Evolutionary conservation across 2,113 vertebrate genomes (phyloP).

Genomic region (Nansenia antarctica): DNA sequence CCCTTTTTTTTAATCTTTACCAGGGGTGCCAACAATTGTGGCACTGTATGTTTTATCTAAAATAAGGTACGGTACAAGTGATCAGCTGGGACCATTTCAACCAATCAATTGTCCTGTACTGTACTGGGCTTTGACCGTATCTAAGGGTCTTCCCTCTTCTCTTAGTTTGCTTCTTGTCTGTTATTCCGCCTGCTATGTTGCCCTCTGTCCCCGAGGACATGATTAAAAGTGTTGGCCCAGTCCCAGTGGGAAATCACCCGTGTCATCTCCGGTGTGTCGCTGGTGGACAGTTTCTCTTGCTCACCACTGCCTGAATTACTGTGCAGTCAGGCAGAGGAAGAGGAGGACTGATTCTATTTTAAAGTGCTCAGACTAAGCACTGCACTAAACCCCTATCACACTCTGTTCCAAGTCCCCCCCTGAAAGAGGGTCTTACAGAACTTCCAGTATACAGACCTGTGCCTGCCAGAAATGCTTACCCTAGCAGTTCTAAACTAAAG

Average conservation of each 20-base stretch:
- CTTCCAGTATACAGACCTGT: neutral
- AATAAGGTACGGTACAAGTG: neutral
- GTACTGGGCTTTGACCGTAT: conserved; percentile 36
- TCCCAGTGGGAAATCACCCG: conserved; percentile 57
- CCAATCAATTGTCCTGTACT: conserved; percentile 31
- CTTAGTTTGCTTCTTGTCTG: neutral
- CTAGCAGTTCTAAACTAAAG: neutral
- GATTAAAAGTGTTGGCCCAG: conserved; percentile 56
- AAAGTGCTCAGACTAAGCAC: neutral
- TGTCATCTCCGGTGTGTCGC: conserved; percentile 39
- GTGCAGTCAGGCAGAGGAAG: conserved; percentile 21
- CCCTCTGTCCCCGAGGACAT: conserved; percentile 58
- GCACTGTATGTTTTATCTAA: too few relatives aligned
- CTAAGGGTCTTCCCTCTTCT: conserved; percentile 47
- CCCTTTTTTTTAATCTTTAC: too few relatives aligned
- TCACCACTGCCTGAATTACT: conserved; percentile 58
- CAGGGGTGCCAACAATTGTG: too few relatives aligned
- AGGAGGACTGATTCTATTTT: conserved; percentile 21
- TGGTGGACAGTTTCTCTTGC: conserved; percentile 55
- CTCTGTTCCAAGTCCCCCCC: neutral
- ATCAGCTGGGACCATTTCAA: conserved; percentile 10
- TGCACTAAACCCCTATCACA: neutral
- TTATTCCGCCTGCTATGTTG: conserved; percentile 9
- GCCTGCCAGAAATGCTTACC: neutral
- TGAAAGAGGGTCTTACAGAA: neutral